These are phyloP conservation scores for Apeltes quadracus DNA, from an alignment of 2,113 vertebrate species.

Conservation along the genomic window DNA sequence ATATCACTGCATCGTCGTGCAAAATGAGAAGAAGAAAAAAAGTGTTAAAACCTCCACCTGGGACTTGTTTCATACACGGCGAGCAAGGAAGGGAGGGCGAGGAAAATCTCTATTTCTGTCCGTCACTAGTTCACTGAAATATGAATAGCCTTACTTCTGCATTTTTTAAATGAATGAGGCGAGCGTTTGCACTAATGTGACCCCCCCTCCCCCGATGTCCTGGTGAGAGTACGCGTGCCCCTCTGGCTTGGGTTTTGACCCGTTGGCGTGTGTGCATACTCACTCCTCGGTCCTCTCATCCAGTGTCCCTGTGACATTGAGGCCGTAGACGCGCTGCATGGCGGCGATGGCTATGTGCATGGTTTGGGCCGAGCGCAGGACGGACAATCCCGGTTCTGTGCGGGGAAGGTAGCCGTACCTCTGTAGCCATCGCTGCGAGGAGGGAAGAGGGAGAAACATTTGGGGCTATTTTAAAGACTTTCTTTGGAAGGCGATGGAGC, in stretches of 20 bases:
- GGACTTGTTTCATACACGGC: conserved; percentile 20
- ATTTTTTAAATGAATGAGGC: conserved; percentile 30
- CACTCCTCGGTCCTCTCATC: conserved; percentile 90
- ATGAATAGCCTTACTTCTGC: conserved; percentile 26
- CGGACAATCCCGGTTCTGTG: conserved; percentile 85
- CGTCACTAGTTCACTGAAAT: conserved; percentile 32
- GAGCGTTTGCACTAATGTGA: conserved; percentile 32
- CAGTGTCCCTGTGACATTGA: conserved; percentile 91
- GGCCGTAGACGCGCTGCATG: conserved; percentile 92
- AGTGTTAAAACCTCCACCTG: conserved; percentile 59
- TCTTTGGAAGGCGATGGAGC: neutral
- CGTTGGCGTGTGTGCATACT: conserved; percentile 68
- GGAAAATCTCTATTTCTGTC: conserved; percentile 47
- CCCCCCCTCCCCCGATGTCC: conserved; percentile 10
- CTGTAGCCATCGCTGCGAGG: conserved; percentile 88
- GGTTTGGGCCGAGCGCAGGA: conserved; percentile 86
- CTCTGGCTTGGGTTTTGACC: neutral
- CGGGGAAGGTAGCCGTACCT: conserved; percentile 89
- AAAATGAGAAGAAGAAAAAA: conserved; percentile 75
- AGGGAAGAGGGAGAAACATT: neutral
- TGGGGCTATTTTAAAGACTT: conserved; percentile 1
- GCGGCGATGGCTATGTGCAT: conserved; percentile 89
- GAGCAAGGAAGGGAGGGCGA: conserved; percentile 18
- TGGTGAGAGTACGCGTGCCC: neutral
- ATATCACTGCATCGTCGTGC: conserved; percentile 79